Percentiles rank a stretch among this genome's conserved stretches.
Conservation (phyloP, 2,113 vertebrate genomes). For the Canis aureus region DNA sequence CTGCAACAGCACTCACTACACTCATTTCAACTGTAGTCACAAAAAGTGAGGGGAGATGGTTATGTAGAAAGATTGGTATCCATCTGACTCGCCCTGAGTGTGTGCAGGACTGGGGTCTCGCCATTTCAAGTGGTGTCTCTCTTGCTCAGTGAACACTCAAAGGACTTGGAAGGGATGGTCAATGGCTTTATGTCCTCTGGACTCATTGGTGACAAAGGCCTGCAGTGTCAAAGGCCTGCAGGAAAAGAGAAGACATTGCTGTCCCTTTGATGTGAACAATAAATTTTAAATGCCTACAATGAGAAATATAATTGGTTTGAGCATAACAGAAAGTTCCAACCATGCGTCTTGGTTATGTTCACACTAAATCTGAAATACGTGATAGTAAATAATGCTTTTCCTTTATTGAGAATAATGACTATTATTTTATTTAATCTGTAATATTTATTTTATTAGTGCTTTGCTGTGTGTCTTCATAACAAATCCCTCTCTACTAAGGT, state of each 20-base stretch:
- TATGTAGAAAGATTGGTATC: accelerated
- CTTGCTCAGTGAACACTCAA: not conserved
- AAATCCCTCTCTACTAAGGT: not conserved
- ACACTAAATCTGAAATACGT: not conserved
- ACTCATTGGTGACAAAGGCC: not conserved
- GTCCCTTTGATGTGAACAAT: not conserved
- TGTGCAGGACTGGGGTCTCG: not conserved
- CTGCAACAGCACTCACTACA: accelerated
- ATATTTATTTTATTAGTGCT: not conserved
- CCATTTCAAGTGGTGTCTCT: no score
- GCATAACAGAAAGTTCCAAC: not conserved
- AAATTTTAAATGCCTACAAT: not conserved
- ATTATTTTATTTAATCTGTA: not conserved
- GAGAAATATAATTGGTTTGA: not conserved
- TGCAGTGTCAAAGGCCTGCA: no score
- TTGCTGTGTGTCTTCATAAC: not conserved
- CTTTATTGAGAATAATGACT: not conserved
- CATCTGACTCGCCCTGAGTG: accelerated
- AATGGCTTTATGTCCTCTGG: not conserved
- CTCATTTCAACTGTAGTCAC: accelerated
- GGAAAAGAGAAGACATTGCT: not conserved
- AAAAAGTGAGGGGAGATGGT: accelerated
- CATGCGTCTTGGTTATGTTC: not conserved
- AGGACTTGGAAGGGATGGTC: not conserved
- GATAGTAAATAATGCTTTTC: not conserved